Conservation (phyloP, 2,888 invertebrate genomes). For the Helicoverpa assulta region DNA sequence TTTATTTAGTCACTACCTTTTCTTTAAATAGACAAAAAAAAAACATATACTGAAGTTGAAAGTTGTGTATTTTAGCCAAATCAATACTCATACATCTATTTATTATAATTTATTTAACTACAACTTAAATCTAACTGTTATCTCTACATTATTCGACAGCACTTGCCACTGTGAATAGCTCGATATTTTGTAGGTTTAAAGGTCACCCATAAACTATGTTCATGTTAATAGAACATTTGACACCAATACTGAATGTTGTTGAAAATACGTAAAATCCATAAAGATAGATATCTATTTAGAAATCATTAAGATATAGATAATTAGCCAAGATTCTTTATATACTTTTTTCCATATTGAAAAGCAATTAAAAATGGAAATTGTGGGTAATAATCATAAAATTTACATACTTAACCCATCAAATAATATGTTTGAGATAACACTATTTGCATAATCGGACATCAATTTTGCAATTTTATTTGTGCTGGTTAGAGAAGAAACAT, state of each 20-base stretch:
- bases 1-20: too few relatives aligned
- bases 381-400: background rate
- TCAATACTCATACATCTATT: conserved; percentile 18
- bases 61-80: too few relatives aligned
- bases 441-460: background rate
- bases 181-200: conserved; percentile 34
- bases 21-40: too few relatives aligned
- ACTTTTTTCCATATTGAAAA: background rate
- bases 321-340: background rate
- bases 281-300: background rate
- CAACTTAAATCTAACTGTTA: conserved; percentile 46
- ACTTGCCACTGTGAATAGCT: conserved; percentile 55
- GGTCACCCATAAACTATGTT: conserved; percentile 48
- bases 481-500: too few relatives aligned
- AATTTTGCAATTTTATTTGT: background rate
- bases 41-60: too few relatives aligned
- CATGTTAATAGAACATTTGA: conserved; percentile 3
- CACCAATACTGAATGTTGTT: background rate
- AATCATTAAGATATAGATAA: background rate
- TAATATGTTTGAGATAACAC: background rate
- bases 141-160: conserved; percentile 47
- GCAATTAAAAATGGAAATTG: background rate
- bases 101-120: conserved; percentile 30
- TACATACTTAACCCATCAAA: background rate
- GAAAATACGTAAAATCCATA: background rate